A percentile compares a stretch with the other conserved stretches of the same genome.
phyloP scores from a whole-genome alignment of 1,140 invertebrate species.

The fruit fly (Drosophila melanogaster) region DNA sequence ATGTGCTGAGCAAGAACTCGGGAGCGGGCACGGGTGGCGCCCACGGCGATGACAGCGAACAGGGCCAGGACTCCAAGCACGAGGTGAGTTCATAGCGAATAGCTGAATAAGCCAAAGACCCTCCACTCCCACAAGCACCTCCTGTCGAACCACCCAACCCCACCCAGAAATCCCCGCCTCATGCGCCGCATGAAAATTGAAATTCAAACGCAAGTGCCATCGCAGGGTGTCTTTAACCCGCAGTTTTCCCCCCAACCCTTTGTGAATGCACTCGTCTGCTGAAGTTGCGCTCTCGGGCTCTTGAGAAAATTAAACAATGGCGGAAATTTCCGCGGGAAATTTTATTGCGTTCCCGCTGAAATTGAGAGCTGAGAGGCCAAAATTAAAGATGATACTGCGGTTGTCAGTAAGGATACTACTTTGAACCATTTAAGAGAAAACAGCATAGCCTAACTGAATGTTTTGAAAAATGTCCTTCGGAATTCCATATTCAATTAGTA shows the following conservation, averaged over 20 bases:
- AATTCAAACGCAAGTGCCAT: constrained; percentile 55
- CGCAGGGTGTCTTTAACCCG: neutral
- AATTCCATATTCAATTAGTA: too few species aligned
- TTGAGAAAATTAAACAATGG: constrained; percentile 46
- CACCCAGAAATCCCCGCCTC: too few species aligned
- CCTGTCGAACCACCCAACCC: too few species aligned
- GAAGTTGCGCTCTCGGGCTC: constrained; percentile 6
- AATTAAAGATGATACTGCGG: constrained; percentile 5
- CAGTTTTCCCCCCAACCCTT: neutral
- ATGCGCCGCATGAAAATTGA: constrained; percentile 33
- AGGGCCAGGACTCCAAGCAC: constrained; percentile 67
- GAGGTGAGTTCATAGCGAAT: constrained; percentile 61
- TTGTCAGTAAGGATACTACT: too few species aligned
- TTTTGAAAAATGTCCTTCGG: too few species aligned
- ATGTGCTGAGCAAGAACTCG: constrained; percentile 63
- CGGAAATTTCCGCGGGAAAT: constrained; percentile 33
- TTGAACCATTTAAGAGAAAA: too few species aligned
- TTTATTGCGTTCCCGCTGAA: constrained; percentile 45
- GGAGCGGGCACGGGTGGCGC: constrained; percentile 29
- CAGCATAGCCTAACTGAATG: too few species aligned
- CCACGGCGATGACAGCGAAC: constrained; percentile 68
- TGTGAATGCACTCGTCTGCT: constrained; percentile 15
- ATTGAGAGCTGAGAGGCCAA: constrained; percentile 11
- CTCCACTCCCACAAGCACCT: neutral
- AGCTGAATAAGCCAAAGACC: constrained; percentile 2